A percentile compares a stretch with the other conserved stretches of the same genome.
Conservation (phyloP, 2,888 invertebrate species). For the Andrena camellia region DNA sequence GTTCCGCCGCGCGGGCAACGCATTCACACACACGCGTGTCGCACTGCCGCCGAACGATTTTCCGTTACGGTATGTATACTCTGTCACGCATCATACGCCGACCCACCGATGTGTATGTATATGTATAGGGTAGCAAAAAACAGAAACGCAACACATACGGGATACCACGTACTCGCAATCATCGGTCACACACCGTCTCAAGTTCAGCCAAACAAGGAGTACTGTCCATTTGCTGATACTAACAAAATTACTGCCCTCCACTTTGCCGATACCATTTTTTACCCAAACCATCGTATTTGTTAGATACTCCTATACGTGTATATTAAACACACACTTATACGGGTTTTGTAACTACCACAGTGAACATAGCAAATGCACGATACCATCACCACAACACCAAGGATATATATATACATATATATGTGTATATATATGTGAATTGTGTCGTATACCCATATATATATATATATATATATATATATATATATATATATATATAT, state of each 20-base stretch:
- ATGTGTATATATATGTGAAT: constrained; percentile 36
- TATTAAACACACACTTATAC: constrained; percentile 66
- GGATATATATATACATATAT: constrained; percentile 70
- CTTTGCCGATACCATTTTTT: constrained; percentile 80
- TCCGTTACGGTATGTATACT: constrained; percentile 63
- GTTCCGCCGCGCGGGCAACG: constrained; percentile 25
- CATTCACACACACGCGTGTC: constrained; percentile 31
- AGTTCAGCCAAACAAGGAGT: constrained; percentile 77
- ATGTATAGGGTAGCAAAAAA: constrained; percentile 25
- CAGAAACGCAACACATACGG: constrained; percentile 57
- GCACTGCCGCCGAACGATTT: constrained; percentile 30
- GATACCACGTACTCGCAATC: constrained; percentile 71
- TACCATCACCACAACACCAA: constrained; percentile 85
- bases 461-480: constrained; percentile 38
- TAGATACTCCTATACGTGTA: constrained; percentile 51
- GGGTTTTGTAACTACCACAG: constrained; percentile 78
- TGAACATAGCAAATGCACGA: constrained; percentile 85
- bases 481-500: constrained; percentile 61
- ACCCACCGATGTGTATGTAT: constrained; percentile 44
- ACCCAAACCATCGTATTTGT: constrained; percentile 70
- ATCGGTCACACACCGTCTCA: constrained; percentile 74
- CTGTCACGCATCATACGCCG: constrained; percentile 66
- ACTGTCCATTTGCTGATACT: constrained; percentile 81
- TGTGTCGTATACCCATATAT: constrained; percentile 66
- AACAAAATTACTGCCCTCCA: constrained; percentile 38